A percentile compares a stretch with the other conserved stretches of the same genome.
Conservation (phyloP, 2,797 vertebrate species). For the Adrianichthys oophorus region DNA sequence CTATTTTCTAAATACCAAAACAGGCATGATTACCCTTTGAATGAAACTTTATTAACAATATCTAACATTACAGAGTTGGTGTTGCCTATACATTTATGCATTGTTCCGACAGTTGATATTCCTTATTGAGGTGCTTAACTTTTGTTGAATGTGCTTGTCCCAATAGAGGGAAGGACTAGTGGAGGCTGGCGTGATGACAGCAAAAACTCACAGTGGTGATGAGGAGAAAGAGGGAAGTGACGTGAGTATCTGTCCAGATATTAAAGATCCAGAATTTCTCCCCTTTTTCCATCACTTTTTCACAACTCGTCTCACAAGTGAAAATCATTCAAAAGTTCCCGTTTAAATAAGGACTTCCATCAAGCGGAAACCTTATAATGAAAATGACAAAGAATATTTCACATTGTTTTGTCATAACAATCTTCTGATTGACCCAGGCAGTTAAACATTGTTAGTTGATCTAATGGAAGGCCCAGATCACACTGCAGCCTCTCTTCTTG, state of each 20-base stretch:
- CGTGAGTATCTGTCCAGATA: constrained; percentile 77
- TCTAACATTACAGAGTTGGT: too few relatives aligned
- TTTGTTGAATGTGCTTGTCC: constrained; percentile 32
- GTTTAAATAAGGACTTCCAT: constrained; percentile 51
- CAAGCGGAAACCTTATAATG: constrained; percentile 49
- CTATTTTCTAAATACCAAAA: too few relatives aligned
- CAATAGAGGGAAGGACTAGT: constrained; percentile 88
- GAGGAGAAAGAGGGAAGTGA: constrained; percentile 59
- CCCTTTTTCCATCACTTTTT: constrained; percentile 58
- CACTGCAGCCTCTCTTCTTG: constrained; percentile 65
- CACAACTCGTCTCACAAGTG: constrained; percentile 46
- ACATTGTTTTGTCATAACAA: constrained; percentile 25
- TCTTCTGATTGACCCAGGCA: constrained; percentile 45
- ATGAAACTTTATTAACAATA: too few relatives aligned
- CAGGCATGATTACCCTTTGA: too few relatives aligned
- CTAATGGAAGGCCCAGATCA: constrained; percentile 69
- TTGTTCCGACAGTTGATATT: constrained; percentile 1
- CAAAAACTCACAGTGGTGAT: constrained; percentile 78
- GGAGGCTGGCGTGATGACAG: constrained; percentile 87
- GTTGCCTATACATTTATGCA: background rate
- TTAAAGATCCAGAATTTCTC: constrained; percentile 60
- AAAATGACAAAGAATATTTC: constrained; percentile 5
- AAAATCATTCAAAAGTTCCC: constrained; percentile 58
- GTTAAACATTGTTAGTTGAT: constrained; percentile 63
- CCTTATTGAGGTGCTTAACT: constrained; percentile 7